Evolutionary conservation across 2,888 invertebrate species (phyloP), one percentile per base, ranked within the genome.

Genomic region (Sturmia bella): DNA sequence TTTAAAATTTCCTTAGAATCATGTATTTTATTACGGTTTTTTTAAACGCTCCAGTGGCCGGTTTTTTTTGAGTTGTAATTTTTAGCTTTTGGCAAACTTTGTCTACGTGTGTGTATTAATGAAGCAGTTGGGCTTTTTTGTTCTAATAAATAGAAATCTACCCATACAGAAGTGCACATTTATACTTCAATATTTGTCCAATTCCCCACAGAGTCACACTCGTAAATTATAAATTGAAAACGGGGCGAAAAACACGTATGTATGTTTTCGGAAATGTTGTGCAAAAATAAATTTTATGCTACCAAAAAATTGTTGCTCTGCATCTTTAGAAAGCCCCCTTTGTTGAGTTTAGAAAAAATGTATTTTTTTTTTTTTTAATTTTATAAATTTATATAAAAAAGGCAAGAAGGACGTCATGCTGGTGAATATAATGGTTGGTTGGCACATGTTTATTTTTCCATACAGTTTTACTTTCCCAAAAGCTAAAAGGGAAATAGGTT

Each of bases 171-270:
- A 43, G 56, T 66, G 9, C 27, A 61, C 19, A 11, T 57, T 50
- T 50, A 52, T n/a, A 41, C 54, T 70, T 64, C 54, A 75, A 63
- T 73, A 63, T 73, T 32, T 77, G 39, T 69, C 50, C 73, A 83
- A 76, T 80, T 77, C 83, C 83, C 84, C 64, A 77, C 77, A 75
- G 83, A 78, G 80, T 74, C 48, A 66, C 64, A 68, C 54, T 57
- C 77, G 69, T 69, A 83, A 84, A 84, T 83, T 84, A 48, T 76
- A 84, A 79, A 83, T 83, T 79, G 80, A 52, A 50, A 76, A 57
- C 57, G 41, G 54, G 68, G 45, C 57, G 48, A 69, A 63, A 73
- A 66, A 17, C 41, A 37, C 17, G 52, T 45, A 50, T 21, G 52
- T 45, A 50, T 63, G 19, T 19, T 19, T 75, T 75, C 50, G 64